Conservation (phyloP, 2,797 vertebrate genomes). For the Leptatherina wallacei region DNA sequence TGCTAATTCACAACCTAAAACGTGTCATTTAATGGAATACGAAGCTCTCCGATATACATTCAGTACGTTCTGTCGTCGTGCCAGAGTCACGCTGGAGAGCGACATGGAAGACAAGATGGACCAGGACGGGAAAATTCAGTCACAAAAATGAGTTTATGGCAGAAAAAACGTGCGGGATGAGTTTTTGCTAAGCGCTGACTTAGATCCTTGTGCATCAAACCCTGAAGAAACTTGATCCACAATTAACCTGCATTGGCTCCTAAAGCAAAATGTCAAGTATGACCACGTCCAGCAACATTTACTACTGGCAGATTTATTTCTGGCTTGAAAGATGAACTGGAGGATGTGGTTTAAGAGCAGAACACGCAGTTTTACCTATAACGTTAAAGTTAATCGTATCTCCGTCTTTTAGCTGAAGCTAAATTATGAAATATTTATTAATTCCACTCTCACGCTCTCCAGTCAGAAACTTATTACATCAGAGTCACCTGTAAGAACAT, state of each 20-base stretch:
- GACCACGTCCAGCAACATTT: not conserved
- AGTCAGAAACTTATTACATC: not conserved
- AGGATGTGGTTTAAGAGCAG: not conserved
- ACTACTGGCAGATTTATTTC: not conserved
- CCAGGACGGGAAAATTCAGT: not conserved
- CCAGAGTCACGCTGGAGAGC: not conserved
- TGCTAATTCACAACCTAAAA: slow-evolving; percentile 1
- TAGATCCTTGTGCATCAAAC: not conserved
- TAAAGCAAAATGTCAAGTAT: not conserved
- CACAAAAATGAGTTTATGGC: not conserved
- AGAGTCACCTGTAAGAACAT: not conserved
- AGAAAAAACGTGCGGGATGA: not conserved
- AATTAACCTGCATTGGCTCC: not conserved
- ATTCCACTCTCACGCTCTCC: not conserved
- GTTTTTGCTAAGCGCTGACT: not conserved
- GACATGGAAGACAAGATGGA: slow-evolving; percentile 7
- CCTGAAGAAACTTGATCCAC: not conserved
- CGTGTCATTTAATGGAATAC: not conserved
- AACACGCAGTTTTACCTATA: not conserved
- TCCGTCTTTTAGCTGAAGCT: not conserved
- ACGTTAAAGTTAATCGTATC: not conserved
- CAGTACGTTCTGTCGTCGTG: not conserved
- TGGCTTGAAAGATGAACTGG: not conserved
- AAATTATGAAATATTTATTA: not conserved
- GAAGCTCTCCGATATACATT: slow-evolving; percentile 20